Conservation (phyloP, 2,797 vertebrate genomes). For the Sebastes trivittatus region DNA sequence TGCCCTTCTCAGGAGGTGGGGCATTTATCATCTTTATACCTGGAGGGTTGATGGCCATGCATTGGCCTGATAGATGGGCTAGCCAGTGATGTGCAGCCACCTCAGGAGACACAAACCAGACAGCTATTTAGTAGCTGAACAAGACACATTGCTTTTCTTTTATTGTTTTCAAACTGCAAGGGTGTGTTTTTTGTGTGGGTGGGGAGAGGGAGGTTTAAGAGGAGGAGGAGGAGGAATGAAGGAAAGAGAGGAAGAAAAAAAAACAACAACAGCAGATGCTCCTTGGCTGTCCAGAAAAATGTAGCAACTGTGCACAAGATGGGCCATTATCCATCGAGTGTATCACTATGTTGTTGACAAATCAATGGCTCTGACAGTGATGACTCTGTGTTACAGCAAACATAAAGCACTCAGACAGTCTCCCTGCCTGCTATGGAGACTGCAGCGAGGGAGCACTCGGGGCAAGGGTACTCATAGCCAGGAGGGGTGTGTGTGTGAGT, state of each 20-base stretch:
- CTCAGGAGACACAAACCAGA: slow-evolving; percentile 83
- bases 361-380: slow-evolving; percentile 77
- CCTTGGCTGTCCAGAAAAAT: slow-evolving; percentile 67
- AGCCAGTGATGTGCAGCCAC: slow-evolving; percentile 81
- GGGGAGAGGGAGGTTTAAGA: slow-evolving; percentile 37
- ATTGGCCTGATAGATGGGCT: slow-evolving; percentile 79
- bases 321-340: slow-evolving; percentile 75
- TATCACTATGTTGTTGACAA: slow-evolving; percentile 78
- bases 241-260: slow-evolving; percentile 17
- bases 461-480: slow-evolving; percentile 73
- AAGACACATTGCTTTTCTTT: slow-evolving; percentile 85
- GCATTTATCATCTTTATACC: slow-evolving; percentile 84
- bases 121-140: slow-evolving; percentile 85
- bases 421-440: slow-evolving; percentile 65
- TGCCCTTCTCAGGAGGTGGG: slow-evolving; percentile 62
- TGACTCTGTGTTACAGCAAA: slow-evolving; percentile 76
- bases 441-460: slow-evolving; percentile 71
- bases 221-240: slow-evolving; percentile 22
- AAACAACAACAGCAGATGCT: slow-evolving; percentile 58
- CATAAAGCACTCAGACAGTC: slow-evolving; percentile 77
- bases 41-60: slow-evolving; percentile 74
- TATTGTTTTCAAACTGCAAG: slow-evolving; percentile 81
- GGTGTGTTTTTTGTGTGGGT: slow-evolving; percentile 52
- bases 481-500: slow-evolving; percentile 37
- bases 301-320: slow-evolving; percentile 65